These are phyloP conservation scores for Clanis bilineata DNA, from an alignment of 2,888 invertebrate genomes.

Conservation along the genomic window DNA sequence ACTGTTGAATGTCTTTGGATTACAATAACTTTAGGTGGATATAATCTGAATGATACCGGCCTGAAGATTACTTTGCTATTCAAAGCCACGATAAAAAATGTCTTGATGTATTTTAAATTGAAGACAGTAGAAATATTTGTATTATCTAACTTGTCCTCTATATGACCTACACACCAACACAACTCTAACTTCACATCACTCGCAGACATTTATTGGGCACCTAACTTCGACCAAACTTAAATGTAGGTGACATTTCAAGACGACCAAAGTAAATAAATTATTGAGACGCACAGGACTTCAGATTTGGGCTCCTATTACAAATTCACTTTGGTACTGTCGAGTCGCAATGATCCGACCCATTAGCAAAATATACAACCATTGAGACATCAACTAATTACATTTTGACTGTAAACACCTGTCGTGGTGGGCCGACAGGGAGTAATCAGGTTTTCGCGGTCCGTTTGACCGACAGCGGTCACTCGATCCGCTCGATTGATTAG, in stretches of 20 bases:
- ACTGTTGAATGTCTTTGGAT: too few relatives aligned
- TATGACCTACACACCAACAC: not conserved
- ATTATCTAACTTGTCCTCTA: not conserved
- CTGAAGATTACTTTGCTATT: not conserved
- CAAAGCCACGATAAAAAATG: not conserved
- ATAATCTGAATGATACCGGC: too few relatives aligned
- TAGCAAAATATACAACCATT: constrained; percentile 54
- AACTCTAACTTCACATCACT: constrained; percentile 27
- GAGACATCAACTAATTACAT: constrained; percentile 61
- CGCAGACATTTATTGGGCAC: constrained; percentile 28
- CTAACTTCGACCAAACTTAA: constrained; percentile 36
- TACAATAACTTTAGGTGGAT: too few relatives aligned
- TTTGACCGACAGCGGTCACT: constrained; percentile 55
- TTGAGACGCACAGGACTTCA: constrained; percentile 56
- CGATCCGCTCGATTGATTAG: constrained; percentile 62
- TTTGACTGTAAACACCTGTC: constrained; percentile 68
- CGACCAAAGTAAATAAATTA: constrained; percentile 63
- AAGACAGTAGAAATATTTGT: not conserved
- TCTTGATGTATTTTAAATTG: not conserved
- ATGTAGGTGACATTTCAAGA: constrained; percentile 35
- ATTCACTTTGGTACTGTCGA: constrained; percentile 63
- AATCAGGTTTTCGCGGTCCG: constrained; percentile 61
- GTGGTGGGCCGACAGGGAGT: constrained; percentile 51
- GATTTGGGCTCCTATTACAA: constrained; percentile 62
- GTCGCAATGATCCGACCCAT: constrained; percentile 60